Evolutionary conservation across 2,113 vertebrate species (phyloP).

Genomic region (Alligator mississippiensis): DNA sequence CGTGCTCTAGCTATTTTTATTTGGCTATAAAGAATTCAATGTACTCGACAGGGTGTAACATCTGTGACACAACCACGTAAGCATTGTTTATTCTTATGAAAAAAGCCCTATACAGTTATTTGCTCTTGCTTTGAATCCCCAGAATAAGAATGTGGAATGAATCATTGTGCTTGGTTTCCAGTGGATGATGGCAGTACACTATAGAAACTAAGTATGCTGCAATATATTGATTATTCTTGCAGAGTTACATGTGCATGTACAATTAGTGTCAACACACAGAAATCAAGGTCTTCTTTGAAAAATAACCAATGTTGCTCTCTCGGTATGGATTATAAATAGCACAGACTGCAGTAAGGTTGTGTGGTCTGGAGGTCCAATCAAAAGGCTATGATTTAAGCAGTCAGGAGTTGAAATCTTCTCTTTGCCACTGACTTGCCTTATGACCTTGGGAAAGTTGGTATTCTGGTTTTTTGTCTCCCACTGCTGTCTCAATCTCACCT

Average conservation of each 20-base stretch:
- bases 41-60: constrained; percentile 27
- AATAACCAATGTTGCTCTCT: background rate
- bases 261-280: background rate
- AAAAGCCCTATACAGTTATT: constrained; percentile 38
- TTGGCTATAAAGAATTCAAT: constrained; percentile 56
- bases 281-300: constrained; percentile 34
- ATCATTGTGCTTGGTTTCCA: background rate
- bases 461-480: too few relatives aligned
- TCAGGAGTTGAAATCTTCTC: background rate
- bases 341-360: background rate
- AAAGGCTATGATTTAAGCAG: background rate
- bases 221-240: background rate
- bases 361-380: constrained; percentile 2
- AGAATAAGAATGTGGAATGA: constrained; percentile 7
- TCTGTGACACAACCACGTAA: constrained; percentile 41
- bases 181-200: constrained; percentile 44
- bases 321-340: background rate
- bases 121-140: constrained; percentile 28
- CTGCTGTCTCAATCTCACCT: background rate
- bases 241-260: background rate
- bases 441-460: background rate
- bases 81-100: constrained; percentile 65
- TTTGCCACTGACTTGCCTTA: constrained; percentile 10
- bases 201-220: background rate
- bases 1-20: constrained; percentile 24